These are phyloP conservation scores for Hypercompe scribonia DNA, from an alignment of 2,888 invertebrate species.

Conservation along the genomic window DNA sequence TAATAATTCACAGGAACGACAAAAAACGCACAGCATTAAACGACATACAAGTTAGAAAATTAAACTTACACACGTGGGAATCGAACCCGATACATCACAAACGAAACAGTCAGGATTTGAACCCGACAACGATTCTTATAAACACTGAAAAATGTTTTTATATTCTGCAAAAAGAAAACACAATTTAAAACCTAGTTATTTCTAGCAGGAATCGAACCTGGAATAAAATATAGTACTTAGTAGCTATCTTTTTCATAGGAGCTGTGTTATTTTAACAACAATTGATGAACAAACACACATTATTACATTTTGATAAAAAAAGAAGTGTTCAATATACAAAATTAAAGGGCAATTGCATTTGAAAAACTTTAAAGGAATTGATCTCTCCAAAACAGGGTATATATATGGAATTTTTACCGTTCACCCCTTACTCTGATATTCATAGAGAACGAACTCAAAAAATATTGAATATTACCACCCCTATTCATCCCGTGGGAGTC, in stretches of 20 bases:
- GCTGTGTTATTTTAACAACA: too few relatives aligned
- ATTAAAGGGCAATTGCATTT: background rate
- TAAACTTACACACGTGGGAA: conserved; percentile 5
- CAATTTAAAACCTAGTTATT: background rate
- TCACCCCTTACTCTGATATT: too few relatives aligned
- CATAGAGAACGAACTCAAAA: too few relatives aligned
- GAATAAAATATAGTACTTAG: background rate
- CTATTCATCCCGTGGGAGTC: too few relatives aligned
- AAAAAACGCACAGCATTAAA: conserved; percentile 2
- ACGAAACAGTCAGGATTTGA: conserved; percentile 10
- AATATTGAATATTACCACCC: too few relatives aligned
- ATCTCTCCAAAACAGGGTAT: background rate
- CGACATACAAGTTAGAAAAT: background rate
- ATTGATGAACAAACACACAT: background rate
- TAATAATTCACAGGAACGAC: background rate
- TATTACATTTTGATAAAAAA: background rate
- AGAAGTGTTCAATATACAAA: background rate
- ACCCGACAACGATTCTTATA: conserved; percentile 9
- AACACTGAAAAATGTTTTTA: conserved; percentile 3
- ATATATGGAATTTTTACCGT: background rate
- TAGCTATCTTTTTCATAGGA: background rate
- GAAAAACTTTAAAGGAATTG: background rate
- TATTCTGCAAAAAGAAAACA: conserved; percentile 10
- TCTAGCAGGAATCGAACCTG: conserved; percentile 45
- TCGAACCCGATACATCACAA: conserved; percentile 15